These are phyloP conservation scores for Microctonus aethiopoides DNA, from an alignment of 2,888 invertebrate genomes.

Conservation along the genomic window DNA sequence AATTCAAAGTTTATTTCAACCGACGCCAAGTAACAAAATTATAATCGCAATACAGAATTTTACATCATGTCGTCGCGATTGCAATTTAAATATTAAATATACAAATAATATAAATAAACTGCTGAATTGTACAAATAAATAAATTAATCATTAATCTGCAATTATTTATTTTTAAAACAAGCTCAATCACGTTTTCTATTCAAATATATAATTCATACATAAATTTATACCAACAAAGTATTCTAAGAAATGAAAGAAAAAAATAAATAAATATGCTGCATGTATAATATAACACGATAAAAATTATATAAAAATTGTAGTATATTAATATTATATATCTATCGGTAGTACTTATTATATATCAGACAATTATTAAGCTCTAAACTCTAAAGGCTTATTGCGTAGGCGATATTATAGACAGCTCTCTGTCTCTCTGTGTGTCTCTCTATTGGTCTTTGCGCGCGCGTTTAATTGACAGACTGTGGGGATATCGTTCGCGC, in stretches of 20 bases:
- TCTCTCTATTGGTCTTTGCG: conserved; percentile 14
- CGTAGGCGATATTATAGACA: not conserved
- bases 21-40: not conserved
- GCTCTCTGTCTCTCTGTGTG: conserved; percentile 3
- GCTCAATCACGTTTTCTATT: no score
- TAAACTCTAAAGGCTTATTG: not conserved
- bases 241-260: no score
- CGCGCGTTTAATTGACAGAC: conserved; percentile 44
- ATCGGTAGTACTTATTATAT: not conserved
- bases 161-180: no score
- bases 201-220: no score
- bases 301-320: not conserved
- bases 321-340: no score
- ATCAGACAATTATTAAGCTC: not conserved
- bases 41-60: not conserved
- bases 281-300: not conserved
- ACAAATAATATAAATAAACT: no score
- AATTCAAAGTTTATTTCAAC: not conserved
- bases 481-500: conserved; percentile 41
- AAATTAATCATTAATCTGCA: no score
- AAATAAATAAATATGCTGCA: no score
- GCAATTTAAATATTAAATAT: no score
- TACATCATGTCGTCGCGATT: no score
- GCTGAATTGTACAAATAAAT: no score
- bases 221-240: no score